Percentiles rank a stretch among this genome's conserved stretches.
These are phyloP conservation scores for Corythoichthys intestinalis DNA, from an alignment of 2,113 vertebrate species.

Conservation along the genomic window DNA sequence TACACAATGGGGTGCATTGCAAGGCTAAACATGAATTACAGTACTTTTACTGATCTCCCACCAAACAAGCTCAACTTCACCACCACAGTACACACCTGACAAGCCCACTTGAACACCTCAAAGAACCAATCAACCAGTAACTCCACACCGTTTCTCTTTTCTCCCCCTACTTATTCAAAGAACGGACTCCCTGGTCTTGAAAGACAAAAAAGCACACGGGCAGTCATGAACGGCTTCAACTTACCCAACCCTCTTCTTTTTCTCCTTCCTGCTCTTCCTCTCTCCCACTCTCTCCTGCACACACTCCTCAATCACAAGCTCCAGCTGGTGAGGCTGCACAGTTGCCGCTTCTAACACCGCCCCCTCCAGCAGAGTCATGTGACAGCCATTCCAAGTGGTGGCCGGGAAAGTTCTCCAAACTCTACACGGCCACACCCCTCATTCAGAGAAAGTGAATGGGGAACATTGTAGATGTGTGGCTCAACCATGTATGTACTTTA, in stretches of 20 bases:
- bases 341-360: slow-evolving; percentile 37
- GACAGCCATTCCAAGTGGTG: slow-evolving; percentile 58
- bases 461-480: slow-evolving; percentile 40
- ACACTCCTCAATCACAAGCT: slow-evolving; percentile 61
- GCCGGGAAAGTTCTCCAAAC: slow-evolving; percentile 44
- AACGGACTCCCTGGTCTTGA: neutral
- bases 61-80: slow-evolving; percentile 10
- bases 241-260: slow-evolving; percentile 68
- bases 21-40: neutral
- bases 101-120: slow-evolving; percentile 31
- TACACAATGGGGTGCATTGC: slow-evolving; percentile 47
- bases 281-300: slow-evolving; percentile 48
- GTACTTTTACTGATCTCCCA: slow-evolving; percentile 4
- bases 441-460: slow-evolving; percentile 65
- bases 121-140: slow-evolving; percentile 1
- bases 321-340: slow-evolving; percentile 64
- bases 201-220: slow-evolving; percentile 24
- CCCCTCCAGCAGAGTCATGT: slow-evolving; percentile 64
- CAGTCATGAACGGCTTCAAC: slow-evolving; percentile 35
- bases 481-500: slow-evolving; percentile 5
- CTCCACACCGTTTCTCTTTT: neutral
- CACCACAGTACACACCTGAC: slow-evolving; percentile 28
- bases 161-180: neutral
- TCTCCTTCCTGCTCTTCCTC: slow-evolving; percentile 56
- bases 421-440: slow-evolving; percentile 58